These are phyloP conservation scores for Carassius auratus DNA, from an alignment of 2,113 vertebrate species.

Conservation along the genomic window DNA sequence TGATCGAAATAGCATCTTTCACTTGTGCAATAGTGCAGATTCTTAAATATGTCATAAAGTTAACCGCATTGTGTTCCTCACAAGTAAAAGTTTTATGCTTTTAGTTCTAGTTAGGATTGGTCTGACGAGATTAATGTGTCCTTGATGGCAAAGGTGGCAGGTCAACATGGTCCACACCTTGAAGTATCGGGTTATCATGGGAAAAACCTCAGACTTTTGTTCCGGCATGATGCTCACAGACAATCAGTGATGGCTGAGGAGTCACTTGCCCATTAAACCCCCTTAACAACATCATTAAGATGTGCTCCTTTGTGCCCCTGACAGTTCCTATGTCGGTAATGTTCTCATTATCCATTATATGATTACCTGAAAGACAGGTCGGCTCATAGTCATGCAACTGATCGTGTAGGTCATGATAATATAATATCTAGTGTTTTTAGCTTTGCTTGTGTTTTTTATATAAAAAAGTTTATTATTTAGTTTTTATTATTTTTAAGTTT, in stretches of 20 bases:
- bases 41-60: neutral
- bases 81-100: conserved; percentile 8
- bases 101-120: neutral
- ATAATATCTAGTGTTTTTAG: neutral
- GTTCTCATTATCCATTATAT: conserved; percentile 30
- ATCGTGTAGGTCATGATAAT: neutral
- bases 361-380: neutral
- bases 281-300: conserved; percentile 42
- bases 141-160: conserved; percentile 30
- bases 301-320: conserved; percentile 4
- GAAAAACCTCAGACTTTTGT: conserved; percentile 56
- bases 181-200: conserved; percentile 54
- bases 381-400: neutral
- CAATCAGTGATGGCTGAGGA: conserved; percentile 47
- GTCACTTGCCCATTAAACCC: conserved; percentile 43
- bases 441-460: neutral
- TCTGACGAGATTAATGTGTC: conserved; percentile 35
- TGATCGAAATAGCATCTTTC: neutral
- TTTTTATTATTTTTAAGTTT: too few relatives aligned
- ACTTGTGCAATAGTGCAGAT: neutral
- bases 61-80: neutral
- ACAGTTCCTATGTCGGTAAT: conserved; percentile 16
- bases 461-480: neutral
- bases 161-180: conserved; percentile 42
- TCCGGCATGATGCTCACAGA: conserved; percentile 37